Evolutionary conservation across 2,797 vertebrate species (phyloP).

Genomic region (Vultur gryphus): DNA sequence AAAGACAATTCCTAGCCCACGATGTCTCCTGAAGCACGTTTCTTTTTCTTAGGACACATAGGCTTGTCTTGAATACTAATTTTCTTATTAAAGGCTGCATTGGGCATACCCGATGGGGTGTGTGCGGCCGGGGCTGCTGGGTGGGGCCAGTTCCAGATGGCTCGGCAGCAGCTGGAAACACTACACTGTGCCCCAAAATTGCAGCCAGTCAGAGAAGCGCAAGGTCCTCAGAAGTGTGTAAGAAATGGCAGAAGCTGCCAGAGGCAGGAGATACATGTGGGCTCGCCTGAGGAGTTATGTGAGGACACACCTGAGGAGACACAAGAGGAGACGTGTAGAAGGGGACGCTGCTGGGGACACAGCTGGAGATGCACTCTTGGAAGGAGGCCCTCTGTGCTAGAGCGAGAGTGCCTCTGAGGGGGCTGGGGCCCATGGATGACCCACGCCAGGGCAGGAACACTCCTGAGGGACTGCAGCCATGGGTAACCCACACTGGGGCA

Average conservation of each 20-base stretch:
- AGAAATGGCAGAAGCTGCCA: background rate
- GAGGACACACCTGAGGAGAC: background rate
- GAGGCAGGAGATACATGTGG: background rate
- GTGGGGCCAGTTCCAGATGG: background rate
- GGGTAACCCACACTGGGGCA: background rate
- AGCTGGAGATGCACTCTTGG: background rate
- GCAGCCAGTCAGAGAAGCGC: rapidly evolving
- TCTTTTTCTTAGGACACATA: background rate
- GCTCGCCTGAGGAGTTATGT: background rate
- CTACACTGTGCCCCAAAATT: background rate
- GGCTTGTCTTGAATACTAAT: background rate
- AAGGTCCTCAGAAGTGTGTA: background rate
- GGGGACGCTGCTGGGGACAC: background rate
- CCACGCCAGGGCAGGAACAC: background rate
- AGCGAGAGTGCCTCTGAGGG: background rate
- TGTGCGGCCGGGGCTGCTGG: rapidly evolving
- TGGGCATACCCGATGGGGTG: background rate
- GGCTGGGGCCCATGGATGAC: background rate
- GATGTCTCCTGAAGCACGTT: background rate
- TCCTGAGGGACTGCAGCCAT: background rate
- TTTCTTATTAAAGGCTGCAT: background rate
- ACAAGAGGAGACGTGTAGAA: background rate
- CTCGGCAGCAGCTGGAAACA: background rate
- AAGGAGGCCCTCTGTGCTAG: background rate
- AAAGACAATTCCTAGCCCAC: background rate